Conservation (phyloP, 2,888 invertebrate genomes). For the Neria commutata region DNA sequence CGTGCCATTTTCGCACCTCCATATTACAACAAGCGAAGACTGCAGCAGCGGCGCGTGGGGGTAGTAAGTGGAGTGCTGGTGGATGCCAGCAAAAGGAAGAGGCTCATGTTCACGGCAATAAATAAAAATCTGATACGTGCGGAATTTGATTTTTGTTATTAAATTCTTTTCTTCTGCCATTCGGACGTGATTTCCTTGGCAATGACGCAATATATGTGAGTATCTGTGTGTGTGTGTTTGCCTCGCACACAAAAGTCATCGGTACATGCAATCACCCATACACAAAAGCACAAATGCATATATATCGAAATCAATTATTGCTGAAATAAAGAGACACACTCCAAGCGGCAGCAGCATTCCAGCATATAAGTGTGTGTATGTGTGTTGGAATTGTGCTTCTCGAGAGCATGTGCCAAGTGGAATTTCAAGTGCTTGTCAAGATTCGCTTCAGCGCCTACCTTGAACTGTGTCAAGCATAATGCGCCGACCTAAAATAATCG, state of each 20-base stretch:
- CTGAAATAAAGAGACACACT: neutral
- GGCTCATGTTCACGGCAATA: neutral
- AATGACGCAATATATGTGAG: too few relatives aligned
- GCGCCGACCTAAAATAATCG: too few relatives aligned
- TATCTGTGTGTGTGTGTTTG: too few relatives aligned
- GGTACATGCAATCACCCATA: neutral
- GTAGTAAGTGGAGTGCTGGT: neutral
- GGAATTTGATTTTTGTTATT: slow-evolving; percentile 26
- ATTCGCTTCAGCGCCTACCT: too few relatives aligned
- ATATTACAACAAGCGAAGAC: neutral
- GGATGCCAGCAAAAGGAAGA: neutral
- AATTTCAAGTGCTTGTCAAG: too few relatives aligned
- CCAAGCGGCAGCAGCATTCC: neutral
- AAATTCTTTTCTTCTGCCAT: slow-evolving; percentile 7
- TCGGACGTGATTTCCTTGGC: slow-evolving; percentile 10
- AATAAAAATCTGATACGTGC: slow-evolving; percentile 22
- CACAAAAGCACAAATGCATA: neutral
- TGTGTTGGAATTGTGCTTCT: too few relatives aligned
- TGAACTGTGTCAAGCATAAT: too few relatives aligned
- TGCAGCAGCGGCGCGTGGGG: neutral
- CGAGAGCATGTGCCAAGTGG: too few relatives aligned
- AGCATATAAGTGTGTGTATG: neutral
- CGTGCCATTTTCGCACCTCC: neutral
- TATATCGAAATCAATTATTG: neutral
- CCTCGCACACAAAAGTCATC: neutral